Evolutionary conservation across 2,113 vertebrate genomes (phyloP).

Genomic region (Chrysemys picta): DNA sequence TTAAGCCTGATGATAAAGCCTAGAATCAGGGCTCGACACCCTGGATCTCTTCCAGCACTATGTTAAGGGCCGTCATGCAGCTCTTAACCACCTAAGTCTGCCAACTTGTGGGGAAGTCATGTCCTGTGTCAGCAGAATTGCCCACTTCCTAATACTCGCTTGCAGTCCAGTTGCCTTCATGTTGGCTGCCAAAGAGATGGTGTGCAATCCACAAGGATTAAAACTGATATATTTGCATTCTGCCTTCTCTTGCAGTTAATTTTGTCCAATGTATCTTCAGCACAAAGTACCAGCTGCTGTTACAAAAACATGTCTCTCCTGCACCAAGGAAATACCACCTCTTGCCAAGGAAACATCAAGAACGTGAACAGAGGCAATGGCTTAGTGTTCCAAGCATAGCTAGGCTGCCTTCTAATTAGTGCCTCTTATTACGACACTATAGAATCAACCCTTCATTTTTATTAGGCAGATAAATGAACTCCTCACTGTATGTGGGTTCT

Average conservation of each 20-base stretch:
- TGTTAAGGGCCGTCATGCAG: not conserved
- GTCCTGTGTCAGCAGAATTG: not conserved
- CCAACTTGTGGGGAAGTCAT: not conserved
- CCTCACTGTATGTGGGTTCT: accelerated
- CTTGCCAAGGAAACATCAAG: not conserved
- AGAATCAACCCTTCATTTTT: not conserved
- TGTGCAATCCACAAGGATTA: not conserved
- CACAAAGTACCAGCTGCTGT: not conserved
- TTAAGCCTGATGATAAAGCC: not conserved
- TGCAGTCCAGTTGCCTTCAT: too few species aligned
- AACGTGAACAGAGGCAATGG: not conserved
- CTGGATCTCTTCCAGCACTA: not conserved
- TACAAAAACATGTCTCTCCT: not conserved
- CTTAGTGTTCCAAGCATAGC: not conserved
- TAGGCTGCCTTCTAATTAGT: not conserved
- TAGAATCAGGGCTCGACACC: not conserved
- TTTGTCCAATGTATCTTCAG: not conserved
- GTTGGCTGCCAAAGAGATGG: too few species aligned
- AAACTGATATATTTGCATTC: not conserved
- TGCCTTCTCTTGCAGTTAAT: not conserved
- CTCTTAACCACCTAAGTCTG: not conserved
- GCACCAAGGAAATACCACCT: not conserved
- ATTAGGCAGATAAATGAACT: not conserved
- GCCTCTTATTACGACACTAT: not conserved
- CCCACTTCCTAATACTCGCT: not conserved